A percentile compares a stretch with the other conserved stretches of the same genome.
Conservation (phyloP, 1,140 invertebrate genomes). For the Lanistes nyassanus region DNA sequence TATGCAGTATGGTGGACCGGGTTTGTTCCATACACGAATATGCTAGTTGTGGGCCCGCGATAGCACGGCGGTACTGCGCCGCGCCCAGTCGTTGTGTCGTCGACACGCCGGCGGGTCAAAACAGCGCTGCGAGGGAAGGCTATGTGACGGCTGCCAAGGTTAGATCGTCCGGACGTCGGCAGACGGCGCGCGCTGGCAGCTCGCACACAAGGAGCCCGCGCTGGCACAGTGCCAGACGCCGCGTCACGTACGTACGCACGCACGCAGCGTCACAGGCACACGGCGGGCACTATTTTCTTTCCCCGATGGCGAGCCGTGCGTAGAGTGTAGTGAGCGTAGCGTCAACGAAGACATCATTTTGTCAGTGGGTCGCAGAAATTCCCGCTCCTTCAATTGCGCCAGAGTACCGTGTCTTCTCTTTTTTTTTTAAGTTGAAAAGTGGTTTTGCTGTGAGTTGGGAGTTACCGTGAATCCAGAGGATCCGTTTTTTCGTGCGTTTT, state of each 20-base stretch:
- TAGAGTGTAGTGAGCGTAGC: conserved; percentile 9
- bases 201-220: conserved; percentile 3
- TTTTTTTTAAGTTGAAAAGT: too few species aligned
- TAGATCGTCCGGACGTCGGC: conserved; percentile 15
- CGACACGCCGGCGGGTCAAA: not conserved
- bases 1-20: too few species aligned
- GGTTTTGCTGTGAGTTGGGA: too few species aligned
- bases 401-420: too few species aligned
- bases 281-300: conserved; percentile 27
- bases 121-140: not conserved
- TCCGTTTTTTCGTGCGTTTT: too few species aligned
- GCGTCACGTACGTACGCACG: conserved; percentile 6
- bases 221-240: conserved; percentile 22
- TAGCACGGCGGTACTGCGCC: too few species aligned
- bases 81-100: too few species aligned
- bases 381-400: too few species aligned
- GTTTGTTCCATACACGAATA: too few species aligned
- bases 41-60: too few species aligned
- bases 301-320: conserved; percentile 12
- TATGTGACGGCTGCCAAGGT: conserved; percentile 11
- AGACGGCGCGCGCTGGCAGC: not conserved
- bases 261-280: conserved; percentile 3
- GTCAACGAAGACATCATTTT: conserved; percentile 8
- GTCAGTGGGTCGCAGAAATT: too few species aligned
- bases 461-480: too few species aligned